Percentiles rank a stretch among this genome's conserved stretches.
These are phyloP conservation scores for Sitobion miscanthi DNA, from an alignment of 1,140 invertebrate genomes.

Conservation along the genomic window DNA sequence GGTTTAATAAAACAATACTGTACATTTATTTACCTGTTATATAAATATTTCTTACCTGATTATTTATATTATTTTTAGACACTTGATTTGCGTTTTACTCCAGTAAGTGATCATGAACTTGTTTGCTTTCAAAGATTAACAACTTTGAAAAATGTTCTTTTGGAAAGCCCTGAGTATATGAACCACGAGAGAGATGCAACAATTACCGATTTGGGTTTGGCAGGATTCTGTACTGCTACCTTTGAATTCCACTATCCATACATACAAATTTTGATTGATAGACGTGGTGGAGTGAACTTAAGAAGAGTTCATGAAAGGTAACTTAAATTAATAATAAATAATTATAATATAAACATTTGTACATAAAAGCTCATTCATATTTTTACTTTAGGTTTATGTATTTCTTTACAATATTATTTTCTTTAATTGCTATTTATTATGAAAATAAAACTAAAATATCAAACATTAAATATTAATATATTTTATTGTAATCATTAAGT, in stretches of 20 bases:
- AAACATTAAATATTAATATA: neutral
- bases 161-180: slow-evolving; percentile 30
- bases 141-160: slow-evolving; percentile 38
- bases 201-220: slow-evolving; percentile 47
- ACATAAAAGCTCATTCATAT: too few species aligned
- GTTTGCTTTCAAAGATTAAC: slow-evolving; percentile 59
- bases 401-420: neutral
- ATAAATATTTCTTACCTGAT: neutral
- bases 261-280: slow-evolving; percentile 40
- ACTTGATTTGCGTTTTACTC: slow-evolving; percentile 72
- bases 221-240: slow-evolving; percentile 11
- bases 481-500: neutral
- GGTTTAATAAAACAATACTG: neutral
- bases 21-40: neutral
- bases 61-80: slow-evolving; percentile 63
- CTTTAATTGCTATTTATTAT: neutral
- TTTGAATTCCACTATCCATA: slow-evolving; percentile 35
- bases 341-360: neutral
- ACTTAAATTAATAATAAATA: neutral
- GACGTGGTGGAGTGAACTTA: slow-evolving; percentile 34
- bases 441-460: neutral
- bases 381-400: neutral
- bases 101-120: slow-evolving; percentile 74
- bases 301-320: slow-evolving; percentile 46
- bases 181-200: slow-evolving; percentile 40